A percentile compares a stretch with the other conserved stretches of the same genome.
Conservation (phyloP, 2,888 invertebrate species). For the Trichogramma dendrolimi region DNA sequence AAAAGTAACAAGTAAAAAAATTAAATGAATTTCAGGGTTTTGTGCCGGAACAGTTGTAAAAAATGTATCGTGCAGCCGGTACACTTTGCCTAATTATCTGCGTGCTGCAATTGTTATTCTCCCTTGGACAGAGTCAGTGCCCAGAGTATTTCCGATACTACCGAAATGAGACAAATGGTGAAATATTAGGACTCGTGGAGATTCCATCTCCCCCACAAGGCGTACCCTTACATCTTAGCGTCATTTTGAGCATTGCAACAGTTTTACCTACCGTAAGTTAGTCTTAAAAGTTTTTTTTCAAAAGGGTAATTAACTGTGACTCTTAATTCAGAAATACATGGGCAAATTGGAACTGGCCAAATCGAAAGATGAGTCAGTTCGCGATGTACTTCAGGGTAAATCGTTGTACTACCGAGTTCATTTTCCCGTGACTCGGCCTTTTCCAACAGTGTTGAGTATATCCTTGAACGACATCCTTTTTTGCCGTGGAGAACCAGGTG, state of each 20-base stretch:
- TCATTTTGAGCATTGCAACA: constrained; percentile 36
- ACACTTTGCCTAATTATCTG: constrained; percentile 7
- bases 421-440: constrained; percentile 43
- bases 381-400: constrained; percentile 35
- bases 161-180: constrained; percentile 30
- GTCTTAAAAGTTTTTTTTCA: background rate
- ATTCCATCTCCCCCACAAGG: constrained; percentile 37
- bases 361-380: constrained; percentile 38
- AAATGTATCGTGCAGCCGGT: constrained; percentile 14
- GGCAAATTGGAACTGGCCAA: constrained; percentile 42
- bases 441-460: constrained; percentile 41
- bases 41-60: background rate
- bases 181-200: constrained; percentile 38
- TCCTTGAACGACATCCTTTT: constrained; percentile 38
- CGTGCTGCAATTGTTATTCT: constrained; percentile 3
- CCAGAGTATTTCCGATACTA: constrained; percentile 40
- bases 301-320: background rate
- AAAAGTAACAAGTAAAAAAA: background rate
- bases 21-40: constrained; percentile 4
- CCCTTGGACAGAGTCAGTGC: constrained; percentile 34
- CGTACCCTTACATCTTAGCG: constrained; percentile 34
- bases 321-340: constrained; percentile 39
- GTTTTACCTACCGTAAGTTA: constrained; percentile 38
- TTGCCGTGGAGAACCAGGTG: constrained; percentile 41
- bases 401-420: constrained; percentile 40